Evolutionary conservation across 2,888 invertebrate species (phyloP), one percentile per base, ranked within the genome.

Genomic region (Diarsia brunnea): DNA sequence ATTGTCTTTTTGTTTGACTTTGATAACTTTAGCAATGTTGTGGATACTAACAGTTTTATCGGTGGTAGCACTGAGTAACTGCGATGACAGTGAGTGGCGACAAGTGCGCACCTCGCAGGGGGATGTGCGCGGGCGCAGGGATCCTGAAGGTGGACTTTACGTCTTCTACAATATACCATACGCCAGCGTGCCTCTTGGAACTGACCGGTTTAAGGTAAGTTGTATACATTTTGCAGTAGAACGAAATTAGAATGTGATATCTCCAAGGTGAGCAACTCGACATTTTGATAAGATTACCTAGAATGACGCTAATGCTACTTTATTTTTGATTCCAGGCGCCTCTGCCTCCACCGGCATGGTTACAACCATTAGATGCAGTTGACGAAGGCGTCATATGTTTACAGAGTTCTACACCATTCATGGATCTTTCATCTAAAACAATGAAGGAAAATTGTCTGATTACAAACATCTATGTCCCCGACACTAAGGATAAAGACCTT

Each of bases 391-490:
- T 92, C 11, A 70, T 90, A 47, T 93, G 92, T 45, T 87, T 87
- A 5, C 92, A 92, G 84, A 67, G 49, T 14, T 21, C 27, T 1
- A 66, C 60, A 31, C 53, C 38, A 7, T 61, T 67, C 2, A 43
- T 76, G 27, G 71, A 75, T 38, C 16, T 45, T 11, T 43, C 64
- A 27, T 58, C 64, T 10, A 55, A 66, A 78, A 55, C 47, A 19
- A 73, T 85, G 68, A 75, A 87, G 38, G 95, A 95, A 80, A 92
- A 95, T 70, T 95, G 95, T 75, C 90, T 95, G 1, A 86, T 93
- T 43, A 88, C 93, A 4, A 95, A 93, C 76, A 89, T 95, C 4
- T 95, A 89, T 76, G 92, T 92, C 0, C 93, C 94, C 4, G 90
- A 92, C 66, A 94, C 93, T 14, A 64, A 89, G 47, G 85, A 89